Conservation (phyloP, 2,797 vertebrate species). For the Anguilla megastoma region DNA sequence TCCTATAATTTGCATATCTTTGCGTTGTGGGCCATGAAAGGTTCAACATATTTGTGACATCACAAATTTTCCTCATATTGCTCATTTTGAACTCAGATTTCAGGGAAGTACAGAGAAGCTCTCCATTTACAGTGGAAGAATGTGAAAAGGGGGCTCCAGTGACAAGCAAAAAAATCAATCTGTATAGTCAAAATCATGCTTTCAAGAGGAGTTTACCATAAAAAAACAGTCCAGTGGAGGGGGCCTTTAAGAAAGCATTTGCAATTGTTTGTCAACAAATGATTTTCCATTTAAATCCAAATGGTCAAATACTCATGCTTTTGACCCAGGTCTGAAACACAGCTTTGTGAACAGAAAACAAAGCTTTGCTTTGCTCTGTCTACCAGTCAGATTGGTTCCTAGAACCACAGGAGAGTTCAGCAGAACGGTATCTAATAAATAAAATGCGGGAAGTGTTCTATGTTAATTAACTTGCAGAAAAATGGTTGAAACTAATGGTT, state of each 20-base stretch:
- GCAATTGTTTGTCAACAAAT: not conserved
- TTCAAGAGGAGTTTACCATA: too few species aligned
- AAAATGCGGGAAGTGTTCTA: not conserved
- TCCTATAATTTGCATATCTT: too few species aligned
- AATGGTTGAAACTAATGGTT: not conserved
- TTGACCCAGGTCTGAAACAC: not conserved
- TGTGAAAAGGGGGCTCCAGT: too few species aligned
- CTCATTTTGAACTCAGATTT: too few species aligned
- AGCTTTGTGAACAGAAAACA: not conserved
- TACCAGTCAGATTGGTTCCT: not conserved
- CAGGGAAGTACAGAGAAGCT: too few species aligned
- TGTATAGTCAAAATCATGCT: too few species aligned
- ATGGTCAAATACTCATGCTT: not conserved
- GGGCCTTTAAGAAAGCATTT: not conserved
- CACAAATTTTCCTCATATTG: too few species aligned
- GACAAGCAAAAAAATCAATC: too few species aligned
- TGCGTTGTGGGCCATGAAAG: too few species aligned
- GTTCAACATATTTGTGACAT: too few species aligned
- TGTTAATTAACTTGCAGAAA: not conserved
- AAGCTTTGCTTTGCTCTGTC: not conserved
- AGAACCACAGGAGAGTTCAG: not conserved
- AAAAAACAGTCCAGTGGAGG: too few species aligned
- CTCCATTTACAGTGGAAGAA: too few species aligned
- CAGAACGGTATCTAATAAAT: not conserved
- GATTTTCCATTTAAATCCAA: not conserved